Conservation (phyloP, 2,888 invertebrate genomes). For the Dryobotodes eremita region DNA sequence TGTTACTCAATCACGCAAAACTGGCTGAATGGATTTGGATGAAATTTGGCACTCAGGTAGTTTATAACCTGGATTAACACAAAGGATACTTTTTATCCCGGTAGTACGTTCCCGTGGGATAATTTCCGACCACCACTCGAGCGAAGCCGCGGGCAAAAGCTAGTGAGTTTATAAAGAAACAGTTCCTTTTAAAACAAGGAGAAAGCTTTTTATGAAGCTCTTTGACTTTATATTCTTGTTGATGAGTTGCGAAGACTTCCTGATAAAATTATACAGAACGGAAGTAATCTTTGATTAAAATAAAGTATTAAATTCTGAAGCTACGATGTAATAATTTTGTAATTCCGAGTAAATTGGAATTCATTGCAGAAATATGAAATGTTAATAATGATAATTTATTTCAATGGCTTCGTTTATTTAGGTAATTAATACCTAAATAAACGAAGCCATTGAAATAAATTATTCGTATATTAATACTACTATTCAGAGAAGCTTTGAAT, state of each 20-base stretch:
- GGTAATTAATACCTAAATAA: conserved; percentile 3
- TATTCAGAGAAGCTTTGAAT: too few relatives aligned
- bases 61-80: too few relatives aligned
- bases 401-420: not conserved
- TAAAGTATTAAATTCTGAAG: conserved; percentile 1
- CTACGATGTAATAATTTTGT: conserved; percentile 21
- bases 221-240: not conserved
- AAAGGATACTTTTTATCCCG: too few relatives aligned
- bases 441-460: not conserved
- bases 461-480: too few relatives aligned
- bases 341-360: not conserved
- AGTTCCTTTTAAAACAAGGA: not conserved
- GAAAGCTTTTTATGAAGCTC: not conserved
- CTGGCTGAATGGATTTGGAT: too few relatives aligned
- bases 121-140: not conserved
- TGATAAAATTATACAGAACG: not conserved
- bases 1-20: too few relatives aligned
- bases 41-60: too few relatives aligned
- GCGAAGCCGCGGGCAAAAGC: not conserved
- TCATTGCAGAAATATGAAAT: conserved; percentile 17
- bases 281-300: not conserved
- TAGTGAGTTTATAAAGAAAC: not conserved
- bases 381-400: conserved; percentile 8
- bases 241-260: not conserved
- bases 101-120: too few relatives aligned